Conservation (phyloP, 2,113 vertebrate genomes). For the Tor tambroides region DNA sequence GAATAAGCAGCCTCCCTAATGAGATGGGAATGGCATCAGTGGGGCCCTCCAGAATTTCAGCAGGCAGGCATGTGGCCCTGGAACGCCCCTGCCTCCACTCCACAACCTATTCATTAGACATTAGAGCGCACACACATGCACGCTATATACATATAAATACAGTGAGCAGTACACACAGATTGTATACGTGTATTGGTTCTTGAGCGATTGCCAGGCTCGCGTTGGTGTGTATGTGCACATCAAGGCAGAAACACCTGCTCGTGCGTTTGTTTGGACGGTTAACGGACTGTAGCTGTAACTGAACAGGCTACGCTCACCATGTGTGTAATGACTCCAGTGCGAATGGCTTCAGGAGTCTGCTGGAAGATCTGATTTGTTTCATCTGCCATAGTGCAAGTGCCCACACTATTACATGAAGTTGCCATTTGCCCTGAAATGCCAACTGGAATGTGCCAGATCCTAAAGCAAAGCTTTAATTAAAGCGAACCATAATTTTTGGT, state of each 20-base stretch:
- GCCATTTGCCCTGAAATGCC: constrained; percentile 20
- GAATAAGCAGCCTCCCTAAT: constrained; percentile 83
- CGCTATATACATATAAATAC: not conserved
- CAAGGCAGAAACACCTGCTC: constrained; percentile 46
- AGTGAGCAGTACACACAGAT: not conserved
- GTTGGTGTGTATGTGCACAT: constrained; percentile 15
- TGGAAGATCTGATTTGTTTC: constrained; percentile 22
- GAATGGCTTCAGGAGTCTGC: constrained; percentile 12
- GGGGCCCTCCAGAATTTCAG: constrained; percentile 79
- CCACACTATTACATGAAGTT: not conserved
- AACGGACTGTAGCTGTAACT: constrained; percentile 45
- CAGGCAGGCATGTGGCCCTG: constrained; percentile 70
- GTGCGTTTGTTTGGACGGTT: constrained; percentile 52
- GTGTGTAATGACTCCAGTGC: constrained; percentile 42
- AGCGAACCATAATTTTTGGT: not conserved
- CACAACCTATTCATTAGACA: constrained; percentile 83
- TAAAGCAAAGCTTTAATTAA: not conserved
- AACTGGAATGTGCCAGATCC: not conserved
- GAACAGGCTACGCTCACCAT: constrained; percentile 31
- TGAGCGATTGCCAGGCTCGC: not conserved
- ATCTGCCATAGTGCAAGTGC: not conserved
- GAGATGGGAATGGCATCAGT: constrained; percentile 83
- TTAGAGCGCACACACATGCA: constrained; percentile 42
- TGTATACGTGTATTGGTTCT: constrained; percentile 9
- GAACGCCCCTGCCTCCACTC: constrained; percentile 62